phyloP scores from a whole-genome alignment of 2,113 vertebrate genomes.

The Oncorhynchus mykiss region DNA sequence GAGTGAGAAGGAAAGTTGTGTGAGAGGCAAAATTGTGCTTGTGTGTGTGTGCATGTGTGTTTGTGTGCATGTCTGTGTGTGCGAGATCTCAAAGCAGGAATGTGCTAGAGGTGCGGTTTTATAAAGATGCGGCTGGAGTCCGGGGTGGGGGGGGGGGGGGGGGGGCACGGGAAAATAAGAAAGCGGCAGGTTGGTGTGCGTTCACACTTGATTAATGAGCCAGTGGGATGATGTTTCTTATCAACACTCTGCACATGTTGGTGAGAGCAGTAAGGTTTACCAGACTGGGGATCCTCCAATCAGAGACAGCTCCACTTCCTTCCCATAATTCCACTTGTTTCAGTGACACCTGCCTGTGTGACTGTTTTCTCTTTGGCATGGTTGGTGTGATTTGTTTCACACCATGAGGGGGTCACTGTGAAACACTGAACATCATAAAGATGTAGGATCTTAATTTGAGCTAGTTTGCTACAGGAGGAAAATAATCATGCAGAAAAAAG shows the following conservation, averaged over 20 bases:
- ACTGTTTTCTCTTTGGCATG: neutral
- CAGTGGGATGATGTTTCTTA: constrained; percentile 75
- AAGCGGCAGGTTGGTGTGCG: constrained; percentile 72
- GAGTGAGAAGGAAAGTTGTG: neutral
- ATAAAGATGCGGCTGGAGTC: constrained; percentile 50
- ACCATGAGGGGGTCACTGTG: neutral
- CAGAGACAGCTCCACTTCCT: constrained; percentile 58
- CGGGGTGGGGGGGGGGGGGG: constrained; percentile 30
- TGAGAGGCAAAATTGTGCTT: neutral
- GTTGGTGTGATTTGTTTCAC: neutral
- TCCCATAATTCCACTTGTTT: constrained; percentile 62
- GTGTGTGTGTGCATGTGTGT: constrained; percentile 2
- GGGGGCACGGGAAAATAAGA: constrained; percentile 60
- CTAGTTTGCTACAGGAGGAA: too few relatives aligned
- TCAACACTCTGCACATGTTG: constrained; percentile 71
- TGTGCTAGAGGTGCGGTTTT: constrained; percentile 44
- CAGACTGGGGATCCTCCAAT: constrained; percentile 62
- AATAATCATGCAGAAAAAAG: too few relatives aligned
- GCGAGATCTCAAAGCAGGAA: neutral
- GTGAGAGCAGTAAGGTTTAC: constrained; percentile 66
- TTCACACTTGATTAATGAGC: constrained; percentile 76
- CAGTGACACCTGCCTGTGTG: constrained; percentile 7
- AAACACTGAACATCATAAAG: neutral
- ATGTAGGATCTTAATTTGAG: too few relatives aligned
- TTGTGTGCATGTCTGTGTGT: constrained; percentile 30